Conservation (phyloP, 1,140 invertebrate genomes). For the Helicoverpa armigera region DNA sequence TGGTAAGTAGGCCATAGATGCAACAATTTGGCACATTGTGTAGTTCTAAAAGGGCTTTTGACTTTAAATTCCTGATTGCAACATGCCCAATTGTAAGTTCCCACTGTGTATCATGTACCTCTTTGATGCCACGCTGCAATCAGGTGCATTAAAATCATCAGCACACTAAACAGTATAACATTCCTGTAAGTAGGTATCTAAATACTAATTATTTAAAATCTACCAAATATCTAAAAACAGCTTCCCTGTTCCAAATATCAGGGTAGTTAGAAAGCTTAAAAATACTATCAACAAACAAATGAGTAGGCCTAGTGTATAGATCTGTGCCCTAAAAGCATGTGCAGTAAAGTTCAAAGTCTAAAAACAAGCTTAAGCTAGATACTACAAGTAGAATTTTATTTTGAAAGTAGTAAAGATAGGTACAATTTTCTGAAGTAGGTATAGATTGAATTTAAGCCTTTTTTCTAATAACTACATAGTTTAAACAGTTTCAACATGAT, state of each 20-base stretch:
- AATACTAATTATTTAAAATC: conserved; percentile 13
- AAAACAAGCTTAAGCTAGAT: conserved; percentile 37
- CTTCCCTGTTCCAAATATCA: conserved; percentile 15
- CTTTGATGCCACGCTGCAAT: background rate
- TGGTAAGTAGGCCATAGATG: background rate
- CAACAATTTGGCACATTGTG: conserved; percentile 50
- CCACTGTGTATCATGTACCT: no score
- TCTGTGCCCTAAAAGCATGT: conserved; percentile 44
- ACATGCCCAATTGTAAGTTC: background rate
- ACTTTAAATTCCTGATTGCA: background rate
- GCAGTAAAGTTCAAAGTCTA: conserved; percentile 40
- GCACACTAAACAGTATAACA: background rate
- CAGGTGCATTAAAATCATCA: background rate
- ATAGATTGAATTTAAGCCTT: no score
- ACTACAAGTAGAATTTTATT: background rate
- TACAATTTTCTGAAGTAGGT: no score
- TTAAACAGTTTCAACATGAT: no score
- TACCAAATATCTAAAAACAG: conserved; percentile 30
- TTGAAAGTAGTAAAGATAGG: no score
- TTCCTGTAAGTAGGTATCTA: background rate
- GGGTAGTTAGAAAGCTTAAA: background rate
- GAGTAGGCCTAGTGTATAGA: conserved; percentile 34
- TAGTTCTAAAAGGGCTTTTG: background rate
- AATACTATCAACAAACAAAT: conserved; percentile 11
- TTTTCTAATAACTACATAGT: no score